Evolutionary conservation across 2,888 invertebrate genomes (phyloP).

Genomic region (Amiota mariae): DNA sequence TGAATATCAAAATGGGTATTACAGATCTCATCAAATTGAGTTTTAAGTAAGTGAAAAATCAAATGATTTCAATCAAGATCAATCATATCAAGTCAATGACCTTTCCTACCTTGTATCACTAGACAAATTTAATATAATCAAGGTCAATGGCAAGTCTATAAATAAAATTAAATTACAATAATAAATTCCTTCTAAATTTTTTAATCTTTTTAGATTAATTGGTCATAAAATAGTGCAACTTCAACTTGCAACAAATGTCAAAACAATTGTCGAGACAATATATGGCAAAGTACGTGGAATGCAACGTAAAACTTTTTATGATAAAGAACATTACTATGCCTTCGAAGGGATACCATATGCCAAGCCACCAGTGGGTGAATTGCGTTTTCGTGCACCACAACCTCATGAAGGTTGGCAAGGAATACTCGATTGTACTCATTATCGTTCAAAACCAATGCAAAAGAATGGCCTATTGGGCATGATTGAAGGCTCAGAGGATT

Average conservation of each 20-base stretch:
- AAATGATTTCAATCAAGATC: constrained; percentile 32
- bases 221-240: constrained; percentile 63
- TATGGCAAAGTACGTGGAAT: constrained; percentile 64
- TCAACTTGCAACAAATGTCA: constrained; percentile 59
- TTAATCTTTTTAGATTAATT: constrained; percentile 50
- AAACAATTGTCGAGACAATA: constrained; percentile 53
- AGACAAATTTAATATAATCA: no score
- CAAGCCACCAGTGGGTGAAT: constrained; percentile 73
- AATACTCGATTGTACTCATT: constrained; percentile 69
- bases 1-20: constrained; percentile 50
- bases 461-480: constrained; percentile 60
- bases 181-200: constrained; percentile 19
- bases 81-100: not conserved
- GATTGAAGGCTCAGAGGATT: constrained; percentile 74
- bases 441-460: constrained; percentile 64
- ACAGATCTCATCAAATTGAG: constrained; percentile 51
- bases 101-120: no score
- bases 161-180: not conserved
- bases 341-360: constrained; percentile 66
- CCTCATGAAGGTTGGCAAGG: constrained; percentile 71
- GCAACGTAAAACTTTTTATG: constrained; percentile 59
- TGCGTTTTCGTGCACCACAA: constrained; percentile 70
- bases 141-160: not conserved
- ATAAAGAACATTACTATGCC: constrained; percentile 54
- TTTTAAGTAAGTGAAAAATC: constrained; percentile 44